Evolutionary conservation across 2,888 invertebrate species (phyloP).

Genomic region (Hoplodrina ambigua): DNA sequence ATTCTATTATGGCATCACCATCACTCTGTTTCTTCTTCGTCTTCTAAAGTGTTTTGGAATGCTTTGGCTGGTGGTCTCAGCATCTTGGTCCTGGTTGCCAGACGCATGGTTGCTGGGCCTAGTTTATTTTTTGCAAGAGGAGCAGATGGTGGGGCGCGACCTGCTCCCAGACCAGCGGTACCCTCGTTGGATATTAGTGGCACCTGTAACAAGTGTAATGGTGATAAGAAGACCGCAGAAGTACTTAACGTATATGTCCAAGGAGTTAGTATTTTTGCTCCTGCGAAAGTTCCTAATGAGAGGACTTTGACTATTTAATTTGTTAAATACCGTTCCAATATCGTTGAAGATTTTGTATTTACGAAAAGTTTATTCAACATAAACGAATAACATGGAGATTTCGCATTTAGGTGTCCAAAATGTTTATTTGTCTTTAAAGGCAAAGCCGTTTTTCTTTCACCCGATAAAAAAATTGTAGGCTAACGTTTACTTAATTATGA

Average conservation of each 20-base stretch:
- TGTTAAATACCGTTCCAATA: background rate
- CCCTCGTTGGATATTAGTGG: constrained; percentile 91
- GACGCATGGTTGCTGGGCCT: constrained; percentile 79
- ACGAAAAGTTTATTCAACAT: background rate
- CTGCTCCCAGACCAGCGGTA: constrained; percentile 91
- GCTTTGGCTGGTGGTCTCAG: constrained; percentile 84
- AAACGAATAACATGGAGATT: background rate
- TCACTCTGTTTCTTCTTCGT: constrained; percentile 78
- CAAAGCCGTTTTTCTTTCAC: too few relatives aligned
- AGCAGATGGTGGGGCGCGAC: constrained; percentile 70
- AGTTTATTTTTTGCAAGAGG: constrained; percentile 69
- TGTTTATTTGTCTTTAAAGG: background rate
- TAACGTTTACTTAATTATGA: too few relatives aligned
- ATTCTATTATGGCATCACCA: background rate
- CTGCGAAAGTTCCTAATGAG: background rate
- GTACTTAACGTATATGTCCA: background rate
- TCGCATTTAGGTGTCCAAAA: background rate
- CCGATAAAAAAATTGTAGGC: too few relatives aligned
- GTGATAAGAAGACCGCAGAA: background rate
- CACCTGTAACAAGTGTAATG: constrained; percentile 87
- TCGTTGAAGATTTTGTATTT: background rate
- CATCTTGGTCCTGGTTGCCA: constrained; percentile 82
- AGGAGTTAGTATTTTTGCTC: background rate
- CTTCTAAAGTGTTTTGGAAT: constrained; percentile 71
- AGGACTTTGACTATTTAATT: too few relatives aligned